These are phyloP conservation scores for Lamellibrachia columna DNA, from an alignment of 2,888 invertebrate genomes.

Conservation along the genomic window DNA sequence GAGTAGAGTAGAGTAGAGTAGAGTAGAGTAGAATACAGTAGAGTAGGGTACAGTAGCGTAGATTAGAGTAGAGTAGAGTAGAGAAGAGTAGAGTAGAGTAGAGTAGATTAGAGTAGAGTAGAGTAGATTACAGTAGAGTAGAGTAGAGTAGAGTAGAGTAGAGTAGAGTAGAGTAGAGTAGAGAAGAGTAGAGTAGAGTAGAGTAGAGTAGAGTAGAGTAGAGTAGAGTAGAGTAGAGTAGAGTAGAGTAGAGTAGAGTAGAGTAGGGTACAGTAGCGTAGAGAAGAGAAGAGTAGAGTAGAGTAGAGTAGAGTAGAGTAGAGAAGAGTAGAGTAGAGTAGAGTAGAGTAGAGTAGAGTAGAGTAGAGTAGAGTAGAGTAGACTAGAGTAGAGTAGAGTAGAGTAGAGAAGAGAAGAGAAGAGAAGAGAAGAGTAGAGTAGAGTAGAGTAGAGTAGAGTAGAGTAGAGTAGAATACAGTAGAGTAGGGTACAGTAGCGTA, in stretches of 20 bases:
- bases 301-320: constrained; percentile 18
- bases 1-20: constrained; percentile 1
- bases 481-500: too few species aligned
- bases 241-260: constrained; percentile 13
- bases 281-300: not conserved
- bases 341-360: not conserved
- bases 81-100: too few species aligned
- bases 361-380: not conserved
- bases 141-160: not conserved
- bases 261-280: too few species aligned
- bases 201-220: constrained; percentile 18
- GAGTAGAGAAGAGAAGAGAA: not conserved
- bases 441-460: constrained; percentile 19
- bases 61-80: too few species aligned
- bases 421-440: constrained; percentile 16
- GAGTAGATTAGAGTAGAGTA: too few species aligned
- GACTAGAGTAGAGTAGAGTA: not conserved
- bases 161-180: constrained; percentile 18
- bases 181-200: constrained; percentile 4
- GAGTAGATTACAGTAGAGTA: not conserved
- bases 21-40: too few species aligned
- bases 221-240: constrained; percentile 18
- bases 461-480: too few species aligned
- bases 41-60: not conserved
- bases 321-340: constrained; percentile 7